Evolutionary conservation across 2,797 vertebrate species (phyloP), one percentile per base, ranked within the genome.

Genomic region (Zalophus californianus): DNA sequence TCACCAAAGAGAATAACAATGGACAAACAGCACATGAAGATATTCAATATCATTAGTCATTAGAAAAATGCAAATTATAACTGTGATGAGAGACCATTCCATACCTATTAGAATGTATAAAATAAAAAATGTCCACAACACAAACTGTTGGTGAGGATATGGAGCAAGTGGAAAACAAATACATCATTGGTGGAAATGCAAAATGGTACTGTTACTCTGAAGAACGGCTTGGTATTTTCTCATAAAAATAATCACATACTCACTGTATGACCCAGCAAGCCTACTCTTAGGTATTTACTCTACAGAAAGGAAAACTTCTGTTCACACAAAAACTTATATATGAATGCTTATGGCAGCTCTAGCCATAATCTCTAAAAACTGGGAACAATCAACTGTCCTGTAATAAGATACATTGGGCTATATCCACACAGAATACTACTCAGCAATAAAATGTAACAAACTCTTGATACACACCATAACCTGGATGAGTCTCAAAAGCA

Each of bases 181-280:
- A 78, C 14, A 12, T 18, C 58, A 3, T 44, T 44, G 54, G 35
- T 62, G 54, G 23, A 25, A 86, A 87, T 58, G 13, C 18, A 86
- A 90, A 68, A 80, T 23, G 20, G 44, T 7, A 58, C 1, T 29
- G 25, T 27, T 58, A 72, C 29, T 95, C 60, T 52, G 32, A 91
- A 38, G 56, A 58, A 64, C 0, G 27, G 35, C 78, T 54, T 64
- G 35, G 60, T 80, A 58, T 58, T 64, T 64, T 64, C 60, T 64
- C 32, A 64, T 16, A 84, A 95, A 96, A 96, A 60, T 84, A 92
- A 80, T 62, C 23, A 79, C 18, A 86, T 64, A 72, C 20, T 78
- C 20, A 50, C 12, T 32, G 35, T 32, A 35, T 75, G 80, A 88
- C 54, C 27, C 50, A 82, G n/a, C 35, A 86, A 93, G 68, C 9